A percentile compares a stretch with the other conserved stretches of the same genome.
Evolutionary conservation across 2,797 vertebrate species (phyloP).

Genomic region (Strix occidentalis): DNA sequence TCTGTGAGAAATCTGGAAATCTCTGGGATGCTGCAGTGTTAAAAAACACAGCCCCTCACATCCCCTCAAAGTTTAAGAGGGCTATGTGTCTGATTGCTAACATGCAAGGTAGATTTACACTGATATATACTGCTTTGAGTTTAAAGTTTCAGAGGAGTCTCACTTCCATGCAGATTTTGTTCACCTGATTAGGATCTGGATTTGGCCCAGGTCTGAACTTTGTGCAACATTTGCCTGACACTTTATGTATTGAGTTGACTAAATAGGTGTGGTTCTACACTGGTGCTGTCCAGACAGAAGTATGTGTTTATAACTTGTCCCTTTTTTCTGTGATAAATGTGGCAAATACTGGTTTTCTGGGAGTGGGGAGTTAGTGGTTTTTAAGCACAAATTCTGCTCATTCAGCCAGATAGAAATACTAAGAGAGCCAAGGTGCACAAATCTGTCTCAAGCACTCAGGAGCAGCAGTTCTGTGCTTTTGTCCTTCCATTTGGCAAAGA

Average conservation of each 20-base stretch:
- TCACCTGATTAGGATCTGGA: accelerated
- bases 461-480: background rate
- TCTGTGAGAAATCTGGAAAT: background rate
- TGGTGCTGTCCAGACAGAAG: background rate
- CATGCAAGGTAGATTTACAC: background rate
- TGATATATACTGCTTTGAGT: background rate
- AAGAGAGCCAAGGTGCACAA: background rate
- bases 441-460: background rate
- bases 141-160: background rate
- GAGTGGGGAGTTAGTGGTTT: background rate
- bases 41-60: background rate
- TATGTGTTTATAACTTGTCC: background rate
- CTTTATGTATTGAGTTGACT: background rate
- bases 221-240: background rate
- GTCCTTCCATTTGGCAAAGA: background rate
- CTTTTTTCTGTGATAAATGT: background rate
- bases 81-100: background rate
- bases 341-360: background rate
- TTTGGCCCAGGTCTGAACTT: background rate
- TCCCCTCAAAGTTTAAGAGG: background rate
- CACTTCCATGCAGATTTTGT: background rate
- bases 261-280: background rate
- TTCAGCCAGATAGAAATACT: background rate
- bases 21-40: background rate
- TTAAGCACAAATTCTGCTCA: background rate